phyloP scores from a whole-genome alignment of 2,888 invertebrate genomes.

The Diaphora mendica region DNA sequence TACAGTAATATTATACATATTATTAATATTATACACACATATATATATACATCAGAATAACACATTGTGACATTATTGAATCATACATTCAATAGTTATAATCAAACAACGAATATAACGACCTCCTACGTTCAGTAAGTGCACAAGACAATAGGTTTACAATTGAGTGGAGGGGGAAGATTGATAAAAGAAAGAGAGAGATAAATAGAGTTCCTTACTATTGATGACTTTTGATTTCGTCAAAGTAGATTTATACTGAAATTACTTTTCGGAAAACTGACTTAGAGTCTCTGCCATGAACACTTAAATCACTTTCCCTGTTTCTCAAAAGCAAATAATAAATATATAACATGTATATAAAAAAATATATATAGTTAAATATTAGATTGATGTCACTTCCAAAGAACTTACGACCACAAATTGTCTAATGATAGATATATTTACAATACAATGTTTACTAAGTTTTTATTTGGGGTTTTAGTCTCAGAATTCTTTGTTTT shows the following conservation, averaged over 20 bases:
- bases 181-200: too few relatives aligned
- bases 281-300: not conserved
- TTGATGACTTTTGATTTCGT: not conserved
- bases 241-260: not conserved
- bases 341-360: not conserved
- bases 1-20: too few relatives aligned
- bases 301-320: not conserved
- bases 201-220: not conserved
- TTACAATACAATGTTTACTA: not conserved
- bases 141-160: too few relatives aligned
- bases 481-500: not conserved
- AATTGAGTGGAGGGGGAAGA: too few relatives aligned
- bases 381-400: not conserved
- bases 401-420: not conserved
- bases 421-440: not conserved
- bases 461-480: not conserved
- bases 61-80: too few relatives aligned
- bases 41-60: too few relatives aligned
- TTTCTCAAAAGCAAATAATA: not conserved
- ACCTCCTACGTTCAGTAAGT: not conserved
- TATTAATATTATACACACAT: too few relatives aligned
- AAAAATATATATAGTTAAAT: not conserved
- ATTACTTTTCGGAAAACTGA: not conserved
- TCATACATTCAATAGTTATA: not conserved
- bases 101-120: not conserved